Base-by-base conservation (phyloP, 2,888 invertebrate genomes). In the Mycogona germanica region DNA sequence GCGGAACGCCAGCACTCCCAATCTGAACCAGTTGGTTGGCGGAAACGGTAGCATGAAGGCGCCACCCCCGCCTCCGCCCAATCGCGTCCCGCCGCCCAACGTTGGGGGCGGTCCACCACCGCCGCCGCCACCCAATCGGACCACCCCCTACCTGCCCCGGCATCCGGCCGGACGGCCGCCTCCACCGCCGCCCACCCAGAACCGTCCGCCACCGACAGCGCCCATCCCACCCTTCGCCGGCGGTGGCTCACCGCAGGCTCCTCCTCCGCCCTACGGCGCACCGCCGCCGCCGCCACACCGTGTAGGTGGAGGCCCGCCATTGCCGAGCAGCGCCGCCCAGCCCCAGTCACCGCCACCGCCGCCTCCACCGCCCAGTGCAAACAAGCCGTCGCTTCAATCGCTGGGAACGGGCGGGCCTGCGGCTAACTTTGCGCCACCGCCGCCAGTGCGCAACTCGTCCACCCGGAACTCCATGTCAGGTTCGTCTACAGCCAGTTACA, bases 371-470 rank as follows among this genome's bases (percentile, higher is more conserved):
- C 49, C 35, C 25, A 49, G 49, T 25, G 4, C 38, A 14, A 49
- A 49, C 19, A 23, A 21, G 6, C 37, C 49, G 12, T 14, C 28
- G 14, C 32, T 23, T 23, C 47, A 29, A n/a, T 29, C 47, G 5
- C 47, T 21, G 23, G 21, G 29, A 14, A 26, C 23, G 30, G 28
- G 23, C 44, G 60, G 60, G 51, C 60, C 62, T 26, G 59, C 56
- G 32, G 61, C 60, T 14, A 49, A 47, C 40, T 55, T 54, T 7
- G 51, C 55, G 17, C 77, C 77, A 1, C 67, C 72, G 55, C 80
- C 80, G 5, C 81, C 81, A 0, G 75, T 76, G 5, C 73, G 80
- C 55, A 75, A 77, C 61, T 79, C 80, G 0, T 81, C 81, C 1
- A 79, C 79, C 72, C 71, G 78, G 55, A 71, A 49, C 26, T 41